These are phyloP conservation scores for Phasia obesa DNA, from an alignment of 2,888 invertebrate species.

Conservation along the genomic window DNA sequence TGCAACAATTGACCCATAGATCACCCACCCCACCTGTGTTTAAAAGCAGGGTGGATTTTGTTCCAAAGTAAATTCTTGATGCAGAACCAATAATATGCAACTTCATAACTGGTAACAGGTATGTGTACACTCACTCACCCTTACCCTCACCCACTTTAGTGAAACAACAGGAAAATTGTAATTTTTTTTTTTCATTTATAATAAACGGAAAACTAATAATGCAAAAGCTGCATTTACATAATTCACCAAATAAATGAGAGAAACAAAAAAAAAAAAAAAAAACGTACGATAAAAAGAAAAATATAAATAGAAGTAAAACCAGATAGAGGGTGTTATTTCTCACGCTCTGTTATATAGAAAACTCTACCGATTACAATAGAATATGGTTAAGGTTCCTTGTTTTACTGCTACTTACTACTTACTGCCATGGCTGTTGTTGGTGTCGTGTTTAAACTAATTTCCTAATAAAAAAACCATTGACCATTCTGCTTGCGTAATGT, in stretches of 20 bases:
- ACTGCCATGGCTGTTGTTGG: slow-evolving; percentile 30
- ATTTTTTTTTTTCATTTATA: slow-evolving; percentile 32
- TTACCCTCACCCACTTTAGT: slow-evolving; percentile 39
- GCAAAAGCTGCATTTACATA: slow-evolving; percentile 70
- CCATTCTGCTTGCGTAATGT: slow-evolving; percentile 13
- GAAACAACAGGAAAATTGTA: slow-evolving; percentile 45
- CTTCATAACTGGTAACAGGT: slow-evolving; percentile 62
- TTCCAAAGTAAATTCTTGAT: slow-evolving; percentile 53
- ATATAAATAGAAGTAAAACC: slow-evolving; percentile 21
- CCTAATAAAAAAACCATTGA: slow-evolving; percentile 50
- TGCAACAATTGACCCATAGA: slow-evolving; percentile 67
- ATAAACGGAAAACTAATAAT: slow-evolving; percentile 42
- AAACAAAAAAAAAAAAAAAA: no score
- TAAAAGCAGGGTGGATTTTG: slow-evolving; percentile 22
- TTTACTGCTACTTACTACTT: background rate
- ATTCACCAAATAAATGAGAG: slow-evolving; percentile 5
- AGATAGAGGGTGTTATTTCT: slow-evolving; percentile 64
- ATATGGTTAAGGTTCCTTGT: slow-evolving; percentile 57
- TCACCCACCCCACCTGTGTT: slow-evolving; percentile 43
- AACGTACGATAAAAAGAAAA: slow-evolving; percentile 29
- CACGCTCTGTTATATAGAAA: slow-evolving; percentile 52
- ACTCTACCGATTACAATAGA: slow-evolving; percentile 5
- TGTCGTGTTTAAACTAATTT: slow-evolving; percentile 64
- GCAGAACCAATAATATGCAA: slow-evolving; percentile 67
- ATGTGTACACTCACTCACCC: background rate